Conservation (phyloP, 2,888 invertebrate species). For the Homarus gammarus region DNA sequence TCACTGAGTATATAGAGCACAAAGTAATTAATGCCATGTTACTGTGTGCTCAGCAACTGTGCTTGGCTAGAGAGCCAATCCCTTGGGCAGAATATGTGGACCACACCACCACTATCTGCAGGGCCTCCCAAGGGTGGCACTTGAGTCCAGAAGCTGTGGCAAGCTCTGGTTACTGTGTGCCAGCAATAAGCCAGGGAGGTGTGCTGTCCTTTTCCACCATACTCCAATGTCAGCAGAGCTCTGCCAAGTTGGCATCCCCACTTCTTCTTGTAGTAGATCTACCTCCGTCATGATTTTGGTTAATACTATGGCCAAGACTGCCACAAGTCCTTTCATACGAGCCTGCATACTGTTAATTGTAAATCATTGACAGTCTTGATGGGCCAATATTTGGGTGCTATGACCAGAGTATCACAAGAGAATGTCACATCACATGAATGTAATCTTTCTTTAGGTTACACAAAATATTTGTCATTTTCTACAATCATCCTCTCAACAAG, state of each 20-base stretch:
- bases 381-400: not conserved
- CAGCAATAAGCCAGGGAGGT: conserved; percentile 28
- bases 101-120: conserved; percentile 32
- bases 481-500: too few relatives aligned
- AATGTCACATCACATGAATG: not conserved
- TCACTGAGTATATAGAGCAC: conserved; percentile 63
- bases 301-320: not conserved
- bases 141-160: conserved; percentile 26
- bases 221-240: conserved; percentile 18
- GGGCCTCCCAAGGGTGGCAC: conserved; percentile 26
- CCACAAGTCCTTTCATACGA: conserved; percentile 3
- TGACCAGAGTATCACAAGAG: conserved; percentile 11
- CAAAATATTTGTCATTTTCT: too few relatives aligned
- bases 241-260: conserved; percentile 5
- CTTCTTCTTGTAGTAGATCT: not conserved
- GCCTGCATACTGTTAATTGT: not conserved
- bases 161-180: conserved; percentile 5
- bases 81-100: conserved; percentile 33
- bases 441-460: too few relatives aligned
- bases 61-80: conserved; percentile 35
- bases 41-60: conserved; percentile 54
- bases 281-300: not conserved
- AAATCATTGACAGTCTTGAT: not conserved
- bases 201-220: conserved; percentile 12
- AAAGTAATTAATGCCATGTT: conserved; percentile 58